A percentile compares a stretch with the other conserved stretches of the same genome.
Evolutionary conservation across 2,113 vertebrate species (phyloP).

Genomic region (Pterophyllum scalare): DNA sequence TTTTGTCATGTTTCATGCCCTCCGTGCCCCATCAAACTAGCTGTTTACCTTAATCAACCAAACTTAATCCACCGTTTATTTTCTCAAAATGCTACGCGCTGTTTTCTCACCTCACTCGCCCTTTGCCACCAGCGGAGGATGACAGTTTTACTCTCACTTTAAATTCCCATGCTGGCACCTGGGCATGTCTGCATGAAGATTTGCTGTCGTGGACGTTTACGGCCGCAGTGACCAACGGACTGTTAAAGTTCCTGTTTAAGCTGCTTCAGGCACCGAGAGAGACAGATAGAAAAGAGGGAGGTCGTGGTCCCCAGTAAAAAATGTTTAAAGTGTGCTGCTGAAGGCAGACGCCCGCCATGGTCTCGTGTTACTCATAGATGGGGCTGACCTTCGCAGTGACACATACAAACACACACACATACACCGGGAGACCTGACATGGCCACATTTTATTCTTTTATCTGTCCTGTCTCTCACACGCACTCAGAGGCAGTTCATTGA

Average conservation of each 20-base stretch:
- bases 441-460: conserved; percentile 25
- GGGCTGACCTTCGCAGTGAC: conserved; percentile 28
- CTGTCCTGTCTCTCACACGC: background rate
- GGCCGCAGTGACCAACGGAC: conserved; percentile 35
- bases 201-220: conserved; percentile 58
- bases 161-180: conserved; percentile 38
- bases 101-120: background rate
- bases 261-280: background rate
- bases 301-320: conserved; percentile 3
- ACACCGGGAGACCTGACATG: conserved; percentile 1
- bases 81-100: background rate
- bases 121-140: background rate
- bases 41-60: conserved; percentile 31
- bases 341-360: conserved; percentile 29
- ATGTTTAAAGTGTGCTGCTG: background rate
- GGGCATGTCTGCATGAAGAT: conserved; percentile 36
- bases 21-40: background rate
- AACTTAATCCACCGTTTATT: conserved; percentile 28
- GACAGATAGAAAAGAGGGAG: background rate
- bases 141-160: conserved; percentile 41
- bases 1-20: background rate
- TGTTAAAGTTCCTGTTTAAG: conserved; percentile 56
- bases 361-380: conserved; percentile 34
- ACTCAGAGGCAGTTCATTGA: conserved; percentile 25
- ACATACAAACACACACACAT: background rate